Evolutionary conservation across 2,797 vertebrate genomes (phyloP).

Genomic region (Lophotriccus pileatus): DNA sequence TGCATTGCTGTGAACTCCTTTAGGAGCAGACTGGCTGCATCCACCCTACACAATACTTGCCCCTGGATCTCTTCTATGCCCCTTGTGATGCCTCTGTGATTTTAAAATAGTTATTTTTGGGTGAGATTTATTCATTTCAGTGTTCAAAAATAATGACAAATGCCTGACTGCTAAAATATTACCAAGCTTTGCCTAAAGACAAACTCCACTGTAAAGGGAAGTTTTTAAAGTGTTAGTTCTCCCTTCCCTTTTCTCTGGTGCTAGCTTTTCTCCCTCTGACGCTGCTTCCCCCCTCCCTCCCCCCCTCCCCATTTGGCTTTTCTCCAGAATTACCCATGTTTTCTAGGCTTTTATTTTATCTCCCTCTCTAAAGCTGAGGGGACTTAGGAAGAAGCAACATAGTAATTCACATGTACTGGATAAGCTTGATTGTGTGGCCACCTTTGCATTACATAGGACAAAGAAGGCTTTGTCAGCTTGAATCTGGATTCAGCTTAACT

Average conservation of each 20-base stretch:
- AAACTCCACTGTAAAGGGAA: fast-evolving
- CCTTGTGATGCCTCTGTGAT: background rate
- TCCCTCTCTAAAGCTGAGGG: background rate
- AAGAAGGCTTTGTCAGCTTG: background rate
- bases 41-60: background rate
- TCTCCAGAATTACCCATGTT: background rate
- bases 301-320: background rate
- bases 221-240: background rate
- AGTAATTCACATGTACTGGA: background rate
- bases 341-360: background rate
- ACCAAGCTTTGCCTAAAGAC: background rate
- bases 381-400: background rate
- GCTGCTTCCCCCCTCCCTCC: too few relatives aligned
- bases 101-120: background rate
- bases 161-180: background rate
- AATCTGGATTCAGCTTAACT: background rate
- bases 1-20: background rate
- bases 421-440: background rate
- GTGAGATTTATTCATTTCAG: background rate
- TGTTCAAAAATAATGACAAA: background rate
- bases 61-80: background rate
- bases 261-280: too few relatives aligned
- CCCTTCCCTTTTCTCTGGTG: background rate
- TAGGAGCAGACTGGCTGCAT: background rate
- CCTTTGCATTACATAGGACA: background rate